These are phyloP conservation scores for Sandelia bainsii DNA, from an alignment of 2,797 vertebrate species.

Conservation along the genomic window DNA sequence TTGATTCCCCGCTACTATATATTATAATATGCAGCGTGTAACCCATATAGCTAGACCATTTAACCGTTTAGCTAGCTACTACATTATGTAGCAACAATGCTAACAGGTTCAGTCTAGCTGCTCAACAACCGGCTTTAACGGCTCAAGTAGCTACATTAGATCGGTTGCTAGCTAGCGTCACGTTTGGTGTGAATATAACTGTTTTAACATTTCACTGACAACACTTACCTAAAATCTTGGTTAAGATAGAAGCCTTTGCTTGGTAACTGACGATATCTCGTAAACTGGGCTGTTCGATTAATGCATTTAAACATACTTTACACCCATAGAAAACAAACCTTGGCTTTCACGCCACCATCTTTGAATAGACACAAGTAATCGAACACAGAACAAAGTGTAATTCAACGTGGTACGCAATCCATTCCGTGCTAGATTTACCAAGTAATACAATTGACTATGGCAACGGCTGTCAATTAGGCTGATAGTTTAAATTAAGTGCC, in stretches of 20 bases:
- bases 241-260: conserved; percentile 38
- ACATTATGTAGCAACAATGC: conserved; percentile 33
- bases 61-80: background rate
- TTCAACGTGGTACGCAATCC: rapidly evolving
- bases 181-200: background rate
- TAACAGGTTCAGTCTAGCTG: conserved; percentile 30
- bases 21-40: background rate
- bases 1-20: background rate
- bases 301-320: conserved; percentile 84
- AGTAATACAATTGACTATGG: rapidly evolving
- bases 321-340: conserved; percentile 75
- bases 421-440: background rate
- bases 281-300: conserved; percentile 73
- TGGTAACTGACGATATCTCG: conserved; percentile 56
- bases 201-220: background rate
- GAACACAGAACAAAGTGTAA: conserved; percentile 1
- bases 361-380: conserved; percentile 63
- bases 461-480: rapidly evolving
- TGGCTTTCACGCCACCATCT: conserved; percentile 79
- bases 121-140: conserved; percentile 56
- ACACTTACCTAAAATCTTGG: conserved; percentile 71
- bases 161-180: conserved; percentile 26
- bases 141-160: conserved; percentile 18
- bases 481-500: rapidly evolving
- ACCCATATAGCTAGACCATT: background rate